Evolutionary conservation across 2,888 invertebrate genomes (phyloP).

Genomic region (Corythucha ciliata): DNA sequence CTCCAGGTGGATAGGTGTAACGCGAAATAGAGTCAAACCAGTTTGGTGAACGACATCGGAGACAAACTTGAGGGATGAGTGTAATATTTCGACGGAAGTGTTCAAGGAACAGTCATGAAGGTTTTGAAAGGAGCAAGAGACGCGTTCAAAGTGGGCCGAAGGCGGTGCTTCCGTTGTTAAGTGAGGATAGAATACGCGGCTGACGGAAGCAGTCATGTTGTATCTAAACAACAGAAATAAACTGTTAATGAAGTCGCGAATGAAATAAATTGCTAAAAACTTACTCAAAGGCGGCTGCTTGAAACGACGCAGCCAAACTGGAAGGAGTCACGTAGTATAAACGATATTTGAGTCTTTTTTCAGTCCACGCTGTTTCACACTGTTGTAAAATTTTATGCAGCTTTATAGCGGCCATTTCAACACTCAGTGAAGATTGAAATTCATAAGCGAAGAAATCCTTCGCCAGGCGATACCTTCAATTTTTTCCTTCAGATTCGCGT

Average conservation of each 20-base stretch:
- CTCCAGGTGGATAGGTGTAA: conserved; percentile 10
- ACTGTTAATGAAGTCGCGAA: no score
- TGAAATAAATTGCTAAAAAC: not conserved
- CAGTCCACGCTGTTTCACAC: conserved; percentile 49
- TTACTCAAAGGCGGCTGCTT: conserved; percentile 41
- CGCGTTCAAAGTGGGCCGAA: no score
- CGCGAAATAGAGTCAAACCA: conserved; percentile 12
- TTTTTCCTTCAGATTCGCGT: no score
- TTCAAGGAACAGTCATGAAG: no score
- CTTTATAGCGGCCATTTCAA: conserved; percentile 48
- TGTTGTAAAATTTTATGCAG: conserved; percentile 50
- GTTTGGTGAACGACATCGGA: conserved; percentile 15
- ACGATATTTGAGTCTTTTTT: conserved; percentile 51
- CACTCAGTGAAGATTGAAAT: conserved; percentile 52
- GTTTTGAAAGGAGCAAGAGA: no score
- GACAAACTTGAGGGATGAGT: conserved; percentile 2
- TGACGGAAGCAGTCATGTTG: conserved; percentile 29
- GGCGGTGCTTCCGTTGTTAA: conserved; percentile 52
- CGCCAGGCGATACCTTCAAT: conserved; percentile 49
- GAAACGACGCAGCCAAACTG: conserved; percentile 53
- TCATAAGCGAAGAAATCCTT: conserved; percentile 62
- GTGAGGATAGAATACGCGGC: conserved; percentile 59
- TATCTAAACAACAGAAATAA: no score
- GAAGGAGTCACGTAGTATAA: conserved; percentile 62
- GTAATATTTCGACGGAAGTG: not conserved